Percentiles rank a stretch among this genome's conserved stretches.
Evolutionary conservation across 2,113 vertebrate species (phyloP).

Genomic region (Spea bombifrons): DNA sequence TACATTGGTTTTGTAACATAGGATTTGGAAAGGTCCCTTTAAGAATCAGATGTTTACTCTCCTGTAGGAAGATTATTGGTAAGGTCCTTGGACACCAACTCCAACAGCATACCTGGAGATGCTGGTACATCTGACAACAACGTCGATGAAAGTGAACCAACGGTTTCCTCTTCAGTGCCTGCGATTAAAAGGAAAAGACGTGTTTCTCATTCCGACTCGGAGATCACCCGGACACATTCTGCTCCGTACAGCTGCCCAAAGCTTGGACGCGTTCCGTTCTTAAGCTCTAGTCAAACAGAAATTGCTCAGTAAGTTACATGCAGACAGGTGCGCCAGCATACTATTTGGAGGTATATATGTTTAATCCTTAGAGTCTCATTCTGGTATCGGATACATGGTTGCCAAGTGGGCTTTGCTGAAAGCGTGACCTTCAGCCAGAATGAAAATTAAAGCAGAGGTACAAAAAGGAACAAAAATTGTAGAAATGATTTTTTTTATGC

Average conservation of each 20-base stretch:
- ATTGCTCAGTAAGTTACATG: background rate
- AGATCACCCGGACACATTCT: constrained; percentile 52
- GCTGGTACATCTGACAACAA: background rate
- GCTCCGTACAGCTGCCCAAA: constrained; percentile 4
- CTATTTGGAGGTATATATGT: no score
- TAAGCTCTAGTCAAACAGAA: background rate
- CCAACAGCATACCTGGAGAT: background rate
- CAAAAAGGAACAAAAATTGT: no score
- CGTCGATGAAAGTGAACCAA: background rate
- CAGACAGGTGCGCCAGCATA: no score
- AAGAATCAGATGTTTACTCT: constrained; percentile 16
- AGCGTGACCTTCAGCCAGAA: no score
- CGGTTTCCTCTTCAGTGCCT: constrained; percentile 5
- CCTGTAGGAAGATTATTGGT: constrained; percentile 67
- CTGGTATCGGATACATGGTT: no score
- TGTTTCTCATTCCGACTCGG: constrained; percentile 53
- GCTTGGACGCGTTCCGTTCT: background rate
- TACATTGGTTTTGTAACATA: no score
- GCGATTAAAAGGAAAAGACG: constrained; percentile 59
- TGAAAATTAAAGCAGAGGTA: no score
- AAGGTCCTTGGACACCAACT: constrained; percentile 45
- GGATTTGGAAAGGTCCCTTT: no score
- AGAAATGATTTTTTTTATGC: background rate
- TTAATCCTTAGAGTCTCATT: no score
- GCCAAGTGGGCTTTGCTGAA: no score